A percentile compares a stretch with the other conserved stretches of the same genome.
Evolutionary conservation across 2,888 invertebrate genomes (phyloP).

Genomic region (Macrophya annulata): DNA sequence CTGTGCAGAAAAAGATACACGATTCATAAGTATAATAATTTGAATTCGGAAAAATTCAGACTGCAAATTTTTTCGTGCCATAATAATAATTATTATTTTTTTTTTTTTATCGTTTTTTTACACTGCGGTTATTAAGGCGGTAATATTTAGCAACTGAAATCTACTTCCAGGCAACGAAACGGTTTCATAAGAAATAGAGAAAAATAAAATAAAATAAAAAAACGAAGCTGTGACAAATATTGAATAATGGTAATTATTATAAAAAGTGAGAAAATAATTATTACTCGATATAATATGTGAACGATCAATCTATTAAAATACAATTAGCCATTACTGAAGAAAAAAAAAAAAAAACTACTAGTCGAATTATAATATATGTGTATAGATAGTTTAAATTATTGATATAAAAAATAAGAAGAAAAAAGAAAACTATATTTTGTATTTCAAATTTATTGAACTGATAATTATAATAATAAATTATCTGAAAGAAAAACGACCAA

Average conservation of each 20-base stretch:
- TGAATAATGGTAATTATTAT: slow-evolving; percentile 5
- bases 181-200: neutral
- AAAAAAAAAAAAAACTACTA: slow-evolving; percentile 28
- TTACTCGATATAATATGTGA: neutral
- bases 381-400: slow-evolving; percentile 47
- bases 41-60: neutral
- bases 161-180: neutral
- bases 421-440: slow-evolving; percentile 41
- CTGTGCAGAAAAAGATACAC: neutral
- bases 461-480: slow-evolving; percentile 23
- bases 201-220: neutral
- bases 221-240: slow-evolving; percentile 23
- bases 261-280: neutral
- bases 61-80: neutral
- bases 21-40: neutral
- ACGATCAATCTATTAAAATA: neutral
- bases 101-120: neutral
- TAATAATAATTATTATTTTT: neutral
- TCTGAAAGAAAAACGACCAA: slow-evolving; percentile 5
- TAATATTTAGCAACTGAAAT: neutral
- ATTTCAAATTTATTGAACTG: neutral
- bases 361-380: slow-evolving; percentile 32
- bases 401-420: too few relatives aligned
- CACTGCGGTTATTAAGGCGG: neutral
- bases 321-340: neutral